Base-by-base conservation (phyloP, 37 sponge, comb jelly and placozoan genomes). In the Aplysina aerophoba region DNA sequence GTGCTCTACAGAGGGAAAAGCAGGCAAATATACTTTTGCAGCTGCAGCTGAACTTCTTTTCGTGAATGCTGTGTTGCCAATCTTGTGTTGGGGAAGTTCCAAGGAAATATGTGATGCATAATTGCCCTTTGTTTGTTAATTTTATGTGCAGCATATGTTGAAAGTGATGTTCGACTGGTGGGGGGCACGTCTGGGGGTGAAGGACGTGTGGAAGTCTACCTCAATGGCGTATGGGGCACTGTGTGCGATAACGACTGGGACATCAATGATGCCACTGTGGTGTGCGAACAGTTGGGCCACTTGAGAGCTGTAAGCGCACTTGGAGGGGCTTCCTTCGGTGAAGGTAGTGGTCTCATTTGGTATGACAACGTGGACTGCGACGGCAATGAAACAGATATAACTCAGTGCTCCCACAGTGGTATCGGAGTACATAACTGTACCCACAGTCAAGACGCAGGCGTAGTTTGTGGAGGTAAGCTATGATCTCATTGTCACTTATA, bases 191-290 rank as follows among this genome's bases (percentile, higher is more conserved):
- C 50, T 44, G 8, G 8, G 6, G 39, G 39, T 17, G 54, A 79
- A 56, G 83, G 83, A n/a, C 72, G 83, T 38, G 83, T 82, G 19
- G 83, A 82, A 25, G 83, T 82, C 22, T 64, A 63, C 37, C 68
- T 73, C 68, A 66, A 66, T 66, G 67, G 67, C 72, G 14, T 8
- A 22, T 82, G 83, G 83, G 83, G 83, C 21, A 82, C 83, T 41
- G 83, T 82, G 22, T 82, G 83, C 31, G 83, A 82, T 82, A 72
- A 82, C 12, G 14, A 30, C 13, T 82, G 63, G 67, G 30, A n/a
- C 44, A 73, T 64, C 20, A 11, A 19, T 65, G 83, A 82, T 65
- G 83, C 83, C n/a, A 73, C 3, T 2, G 83, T 82, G 6, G 37
- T 82, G 4, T 82, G 83, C 27, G 16, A 30, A 54, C 83, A 82